These are phyloP conservation scores for Lichenostomus cassidix DNA, from an alignment of 2,113 vertebrate genomes.

Conservation along the genomic window DNA sequence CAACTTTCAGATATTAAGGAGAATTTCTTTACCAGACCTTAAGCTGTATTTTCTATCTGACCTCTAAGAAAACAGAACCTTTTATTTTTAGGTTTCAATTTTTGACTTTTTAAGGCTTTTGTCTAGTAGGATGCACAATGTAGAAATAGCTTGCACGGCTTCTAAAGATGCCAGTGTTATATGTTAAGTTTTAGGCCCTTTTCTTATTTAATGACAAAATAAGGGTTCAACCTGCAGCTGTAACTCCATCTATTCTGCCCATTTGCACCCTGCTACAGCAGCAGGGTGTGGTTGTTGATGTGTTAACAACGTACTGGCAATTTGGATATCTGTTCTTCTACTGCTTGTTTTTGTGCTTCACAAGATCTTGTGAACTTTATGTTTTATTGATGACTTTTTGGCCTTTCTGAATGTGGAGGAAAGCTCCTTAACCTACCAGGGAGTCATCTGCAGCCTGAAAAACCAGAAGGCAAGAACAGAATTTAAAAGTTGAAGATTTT, in stretches of 20 bases:
- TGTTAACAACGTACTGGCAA: accelerated
- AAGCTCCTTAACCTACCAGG: background rate
- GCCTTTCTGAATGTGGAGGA: background rate
- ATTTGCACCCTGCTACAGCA: background rate
- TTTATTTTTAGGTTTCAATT: background rate
- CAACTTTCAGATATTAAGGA: background rate
- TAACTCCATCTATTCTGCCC: background rate
- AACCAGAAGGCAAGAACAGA: background rate
- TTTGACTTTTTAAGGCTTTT: background rate
- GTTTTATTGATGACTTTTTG: background rate
- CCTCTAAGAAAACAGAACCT: background rate
- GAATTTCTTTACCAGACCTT: background rate
- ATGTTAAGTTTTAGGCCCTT: background rate
- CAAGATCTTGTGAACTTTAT: background rate
- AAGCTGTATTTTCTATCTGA: background rate
- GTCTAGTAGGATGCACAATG: background rate
- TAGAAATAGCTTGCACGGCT: background rate
- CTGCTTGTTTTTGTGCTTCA: background rate
- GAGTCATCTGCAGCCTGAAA: background rate
- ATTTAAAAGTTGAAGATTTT: background rate
- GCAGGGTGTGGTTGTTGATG: background rate
- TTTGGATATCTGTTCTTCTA: background rate
- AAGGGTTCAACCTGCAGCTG: background rate
- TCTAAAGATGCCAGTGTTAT: background rate
- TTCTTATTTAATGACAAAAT: background rate